phyloP scores from a whole-genome alignment of 2,888 invertebrate species.

The Diarsia rubi region DNA sequence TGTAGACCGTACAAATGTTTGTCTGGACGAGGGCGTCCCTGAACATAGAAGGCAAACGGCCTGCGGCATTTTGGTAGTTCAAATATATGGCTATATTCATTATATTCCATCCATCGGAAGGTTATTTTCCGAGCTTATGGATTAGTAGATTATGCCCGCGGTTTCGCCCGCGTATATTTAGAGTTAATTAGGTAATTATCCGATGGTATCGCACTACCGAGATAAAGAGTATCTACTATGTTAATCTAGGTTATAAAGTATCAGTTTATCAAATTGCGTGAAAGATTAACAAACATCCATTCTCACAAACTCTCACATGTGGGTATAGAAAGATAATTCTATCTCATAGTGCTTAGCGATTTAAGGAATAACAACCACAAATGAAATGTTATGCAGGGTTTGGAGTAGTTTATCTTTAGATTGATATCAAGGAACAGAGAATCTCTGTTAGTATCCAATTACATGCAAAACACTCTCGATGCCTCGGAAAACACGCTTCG shows the following conservation, averaged over 20 bases:
- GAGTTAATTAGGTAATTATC: background rate
- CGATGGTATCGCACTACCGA: background rate
- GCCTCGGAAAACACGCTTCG: too few species aligned
- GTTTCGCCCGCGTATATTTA: background rate
- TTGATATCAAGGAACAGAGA: too few species aligned
- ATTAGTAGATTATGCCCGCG: background rate
- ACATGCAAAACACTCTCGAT: too few species aligned
- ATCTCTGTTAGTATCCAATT: too few species aligned
- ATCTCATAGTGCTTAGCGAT: too few species aligned
- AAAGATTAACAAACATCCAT: background rate
- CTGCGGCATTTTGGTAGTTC: constrained; percentile 15
- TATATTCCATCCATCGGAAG: constrained; percentile 4
- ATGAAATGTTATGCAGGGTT: too few species aligned
- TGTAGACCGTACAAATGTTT: constrained; percentile 49
- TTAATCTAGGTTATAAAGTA: background rate
- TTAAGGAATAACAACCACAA: too few species aligned
- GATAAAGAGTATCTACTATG: background rate
- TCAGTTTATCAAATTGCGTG: background rate
- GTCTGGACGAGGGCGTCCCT: constrained; percentile 9
- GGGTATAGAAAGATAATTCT: too few species aligned
- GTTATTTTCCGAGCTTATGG: background rate
- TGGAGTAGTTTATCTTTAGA: too few species aligned
- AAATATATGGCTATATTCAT: constrained; percentile 25
- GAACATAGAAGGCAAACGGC: background rate
- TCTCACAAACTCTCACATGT: background rate